These are phyloP conservation scores for Limnephilus auricula DNA, from an alignment of 2,888 invertebrate genomes.

Conservation along the genomic window DNA sequence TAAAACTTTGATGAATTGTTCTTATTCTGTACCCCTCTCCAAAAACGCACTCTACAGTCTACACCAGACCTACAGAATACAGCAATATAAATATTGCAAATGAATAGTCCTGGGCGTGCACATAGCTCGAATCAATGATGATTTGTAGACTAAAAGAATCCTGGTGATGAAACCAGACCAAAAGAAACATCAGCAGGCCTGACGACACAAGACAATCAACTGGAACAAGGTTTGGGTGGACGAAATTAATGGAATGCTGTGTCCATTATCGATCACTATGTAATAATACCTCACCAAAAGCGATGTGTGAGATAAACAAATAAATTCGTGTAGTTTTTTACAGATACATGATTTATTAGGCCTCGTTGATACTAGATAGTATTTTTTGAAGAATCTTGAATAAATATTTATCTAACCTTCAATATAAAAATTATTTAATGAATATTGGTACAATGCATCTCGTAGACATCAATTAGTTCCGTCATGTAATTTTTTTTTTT, in stretches of 20 bases:
- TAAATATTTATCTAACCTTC: neutral
- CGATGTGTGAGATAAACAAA: neutral
- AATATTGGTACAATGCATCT: constrained; percentile 49
- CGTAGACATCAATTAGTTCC: constrained; percentile 55
- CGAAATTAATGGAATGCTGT: neutral
- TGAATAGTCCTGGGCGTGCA: neutral
- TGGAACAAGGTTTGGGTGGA: neutral
- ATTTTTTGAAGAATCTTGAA: neutral
- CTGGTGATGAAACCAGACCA: neutral
- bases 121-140: neutral
- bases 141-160: neutral
- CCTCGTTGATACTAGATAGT: neutral
- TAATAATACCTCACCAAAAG: neutral
- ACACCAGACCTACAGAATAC: neutral
- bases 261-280: neutral
- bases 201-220: neutral
- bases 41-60: no score
- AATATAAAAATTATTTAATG: constrained; percentile 18
- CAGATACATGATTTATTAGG: neutral
- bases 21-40: no score
- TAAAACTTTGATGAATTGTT: no score
- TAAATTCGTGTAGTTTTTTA: neutral
- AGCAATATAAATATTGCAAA: neutral
- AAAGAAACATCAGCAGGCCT: neutral
- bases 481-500: constrained; percentile 38